Evolutionary conservation across 2,888 invertebrate genomes (phyloP), one percentile per base, ranked within the genome.

Genomic region (Drosophila kanekoi): DNA sequence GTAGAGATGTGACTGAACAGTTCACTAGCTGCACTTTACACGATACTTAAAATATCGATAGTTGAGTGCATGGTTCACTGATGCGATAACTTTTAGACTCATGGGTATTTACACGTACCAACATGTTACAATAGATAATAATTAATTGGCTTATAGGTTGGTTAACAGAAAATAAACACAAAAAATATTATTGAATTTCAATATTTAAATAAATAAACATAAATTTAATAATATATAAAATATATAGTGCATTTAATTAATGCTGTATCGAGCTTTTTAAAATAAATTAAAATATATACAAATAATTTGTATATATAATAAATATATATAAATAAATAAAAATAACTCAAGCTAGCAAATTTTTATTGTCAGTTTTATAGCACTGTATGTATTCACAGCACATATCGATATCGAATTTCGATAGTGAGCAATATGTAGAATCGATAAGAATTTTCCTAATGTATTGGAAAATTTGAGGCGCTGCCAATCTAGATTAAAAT

Each of bases 401-500:
- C 23, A 23, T 23, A 9, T 18, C 9, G 40, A 14, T 48, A 37
- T 20, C 32, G n/a, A 16, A 10, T 8, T 16, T 33, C 45, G 58
- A 77, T 38, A 10, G n/a, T 3, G 1, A 14, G n/a, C 11, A 18
- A 9, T 11, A 1, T 14, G 9, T 20, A 18, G 16, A 43, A 56
- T 56, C 79, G 79, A 78, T 79, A 56, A 0, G 6, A 3, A 28
- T 38, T 43, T 54, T 43, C 68, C 18, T 13, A 56, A 43, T 23
- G 18, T 79, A 75, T 68, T 75, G 79, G 63, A 79, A 75, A 75
- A 75, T 16, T 40, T 49, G 18, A 16, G 60, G 75, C 8, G 71
- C 79, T 75, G 75, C 75, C 80, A 75, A 75, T 75, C 75, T 79
- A 43, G 54, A 54, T 20, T 44, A 23, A 58, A 75, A 75, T 67